Conservation (phyloP, 2,888 invertebrate genomes). For the Eristalinus aeneus region DNA sequence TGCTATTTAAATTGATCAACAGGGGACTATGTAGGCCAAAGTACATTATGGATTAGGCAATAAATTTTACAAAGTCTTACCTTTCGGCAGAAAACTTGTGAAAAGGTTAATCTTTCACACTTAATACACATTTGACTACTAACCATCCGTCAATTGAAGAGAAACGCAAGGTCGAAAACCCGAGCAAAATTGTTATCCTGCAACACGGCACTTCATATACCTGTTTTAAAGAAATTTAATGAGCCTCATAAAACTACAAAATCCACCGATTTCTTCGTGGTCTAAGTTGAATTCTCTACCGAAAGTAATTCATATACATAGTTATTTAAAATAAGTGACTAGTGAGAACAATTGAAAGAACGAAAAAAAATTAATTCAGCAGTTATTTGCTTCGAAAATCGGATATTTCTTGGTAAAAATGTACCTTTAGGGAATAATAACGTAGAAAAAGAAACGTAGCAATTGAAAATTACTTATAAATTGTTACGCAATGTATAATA, state of each 20-base stretch:
- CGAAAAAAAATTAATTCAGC: neutral
- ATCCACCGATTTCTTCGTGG: slow-evolving; percentile 33
- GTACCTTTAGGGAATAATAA: too few species aligned
- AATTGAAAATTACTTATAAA: too few species aligned
- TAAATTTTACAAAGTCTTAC: slow-evolving; percentile 48
- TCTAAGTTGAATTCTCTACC: slow-evolving; percentile 19
- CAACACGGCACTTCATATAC: slow-evolving; percentile 29
- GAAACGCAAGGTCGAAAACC: slow-evolving; percentile 46
- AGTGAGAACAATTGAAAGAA: neutral
- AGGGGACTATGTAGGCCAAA: slow-evolving; percentile 45
- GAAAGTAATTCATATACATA: slow-evolving; percentile 20
- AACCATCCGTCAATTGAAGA: slow-evolving; percentile 33
- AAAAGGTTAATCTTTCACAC: slow-evolving; percentile 51
- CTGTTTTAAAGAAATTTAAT: slow-evolving; percentile 11
- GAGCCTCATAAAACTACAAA: too few species aligned
- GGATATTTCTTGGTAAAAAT: too few species aligned
- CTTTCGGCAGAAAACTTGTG: slow-evolving; percentile 19
- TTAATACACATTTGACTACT: slow-evolving; percentile 59
- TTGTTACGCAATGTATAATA: too few species aligned
- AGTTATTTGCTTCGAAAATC: too few species aligned
- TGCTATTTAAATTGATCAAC: slow-evolving; percentile 61
- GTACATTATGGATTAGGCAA: slow-evolving; percentile 37
- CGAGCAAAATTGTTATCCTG: slow-evolving; percentile 13
- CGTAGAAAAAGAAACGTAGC: too few species aligned
- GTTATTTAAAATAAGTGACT: neutral